Conservation (phyloP, 2,113 vertebrate species). For the Semnornis frantzii region DNA sequence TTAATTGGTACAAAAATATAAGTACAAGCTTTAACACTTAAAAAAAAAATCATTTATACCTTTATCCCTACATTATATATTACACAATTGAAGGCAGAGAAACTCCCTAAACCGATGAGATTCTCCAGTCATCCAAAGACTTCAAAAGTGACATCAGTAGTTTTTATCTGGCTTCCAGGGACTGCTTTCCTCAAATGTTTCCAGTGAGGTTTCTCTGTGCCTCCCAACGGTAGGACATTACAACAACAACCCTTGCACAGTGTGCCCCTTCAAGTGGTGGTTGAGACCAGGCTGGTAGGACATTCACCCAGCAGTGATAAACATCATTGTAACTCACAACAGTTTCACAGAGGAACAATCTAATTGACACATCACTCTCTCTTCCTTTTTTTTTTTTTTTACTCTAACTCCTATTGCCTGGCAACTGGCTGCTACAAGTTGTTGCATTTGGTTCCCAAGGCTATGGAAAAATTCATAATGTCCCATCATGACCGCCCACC, state of each 20-base stretch:
- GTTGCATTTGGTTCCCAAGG: background rate
- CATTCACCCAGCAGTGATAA: background rate
- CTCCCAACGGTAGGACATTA: background rate
- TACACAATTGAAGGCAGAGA: slow-evolving; percentile 37
- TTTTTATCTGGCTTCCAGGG: background rate
- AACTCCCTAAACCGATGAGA: background rate
- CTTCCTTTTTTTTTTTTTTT: background rate
- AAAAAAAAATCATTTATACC: slow-evolving; percentile 46
- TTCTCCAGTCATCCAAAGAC: slow-evolving; percentile 14
- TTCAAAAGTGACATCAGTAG: slow-evolving; percentile 22
- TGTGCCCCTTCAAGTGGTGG: background rate
- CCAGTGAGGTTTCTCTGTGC: background rate
- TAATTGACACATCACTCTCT: background rate
- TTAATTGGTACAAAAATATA: slow-evolving; percentile 68
- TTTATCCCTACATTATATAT: slow-evolving; percentile 47
- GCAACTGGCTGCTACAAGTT: slow-evolving; percentile 14
- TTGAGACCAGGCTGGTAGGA: background rate
- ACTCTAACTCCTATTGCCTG: background rate
- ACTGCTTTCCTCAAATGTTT: background rate
- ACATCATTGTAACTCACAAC: background rate
- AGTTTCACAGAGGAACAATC: background rate
- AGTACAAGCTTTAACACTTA: slow-evolving; percentile 60
- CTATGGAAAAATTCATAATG: background rate
- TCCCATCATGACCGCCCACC: slow-evolving; percentile 19
- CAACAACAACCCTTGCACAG: background rate